These are phyloP conservation scores for Aphidius gifuensis DNA, from an alignment of 1,140 invertebrate species.

Conservation along the genomic window DNA sequence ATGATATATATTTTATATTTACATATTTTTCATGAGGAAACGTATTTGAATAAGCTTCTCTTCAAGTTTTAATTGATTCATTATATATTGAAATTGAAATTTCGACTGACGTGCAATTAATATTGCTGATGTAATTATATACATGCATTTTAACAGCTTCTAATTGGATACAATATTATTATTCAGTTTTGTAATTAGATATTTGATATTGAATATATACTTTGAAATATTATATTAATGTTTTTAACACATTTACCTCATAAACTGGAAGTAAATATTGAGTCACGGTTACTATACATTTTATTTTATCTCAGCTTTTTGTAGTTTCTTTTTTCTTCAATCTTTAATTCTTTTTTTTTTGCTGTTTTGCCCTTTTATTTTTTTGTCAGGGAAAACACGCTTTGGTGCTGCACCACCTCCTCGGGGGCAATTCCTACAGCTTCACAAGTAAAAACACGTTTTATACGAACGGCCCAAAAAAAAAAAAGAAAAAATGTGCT, in stretches of 20 bases:
- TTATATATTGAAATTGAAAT: conserved; percentile 1
- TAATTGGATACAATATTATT: conserved; percentile 4
- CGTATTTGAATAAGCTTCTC: too few relatives aligned
- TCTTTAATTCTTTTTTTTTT: too few relatives aligned
- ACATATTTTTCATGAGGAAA: too few relatives aligned
- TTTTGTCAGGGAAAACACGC: background rate
- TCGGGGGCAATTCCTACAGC: background rate
- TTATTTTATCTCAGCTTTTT: too few relatives aligned
- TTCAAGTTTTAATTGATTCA: conserved; percentile 10
- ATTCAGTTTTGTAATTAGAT: conserved; percentile 16
- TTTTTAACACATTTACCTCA: too few relatives aligned
- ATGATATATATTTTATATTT: too few relatives aligned
- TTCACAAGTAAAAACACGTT: conserved; percentile 15
- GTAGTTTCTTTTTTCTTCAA: too few relatives aligned
- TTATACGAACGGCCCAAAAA: background rate
- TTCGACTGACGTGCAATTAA: conserved; percentile 11
- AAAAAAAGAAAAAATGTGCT: conserved; percentile 11
- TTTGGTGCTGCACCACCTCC: background rate
- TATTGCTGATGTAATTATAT: conserved; percentile 2
- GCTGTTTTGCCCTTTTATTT: background rate
- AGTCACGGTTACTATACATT: too few relatives aligned
- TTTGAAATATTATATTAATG: too few relatives aligned
- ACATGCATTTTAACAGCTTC: conserved; percentile 7
- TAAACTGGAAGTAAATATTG: too few relatives aligned
- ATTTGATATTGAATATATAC: background rate